Conservation (phyloP, 2,888 invertebrate genomes). For the Amitus sp. region DNA sequence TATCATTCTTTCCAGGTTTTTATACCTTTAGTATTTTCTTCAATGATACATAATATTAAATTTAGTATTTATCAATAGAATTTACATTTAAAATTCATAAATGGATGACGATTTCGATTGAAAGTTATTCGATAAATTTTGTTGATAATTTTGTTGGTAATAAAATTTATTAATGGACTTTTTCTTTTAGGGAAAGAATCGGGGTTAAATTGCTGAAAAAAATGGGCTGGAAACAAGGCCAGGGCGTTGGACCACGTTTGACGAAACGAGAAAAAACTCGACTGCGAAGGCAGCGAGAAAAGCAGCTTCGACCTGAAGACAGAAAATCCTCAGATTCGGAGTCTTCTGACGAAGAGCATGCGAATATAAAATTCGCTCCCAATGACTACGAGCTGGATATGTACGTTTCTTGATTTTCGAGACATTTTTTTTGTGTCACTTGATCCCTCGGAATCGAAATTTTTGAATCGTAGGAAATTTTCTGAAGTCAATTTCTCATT, state of each 20-base stretch:
- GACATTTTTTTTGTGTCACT: slow-evolving; percentile 4
- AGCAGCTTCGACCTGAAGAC: slow-evolving; percentile 54
- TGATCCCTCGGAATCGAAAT: too few relatives aligned
- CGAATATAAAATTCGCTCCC: slow-evolving; percentile 77
- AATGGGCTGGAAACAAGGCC: slow-evolving; percentile 94
- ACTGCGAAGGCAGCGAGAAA: slow-evolving; percentile 51
- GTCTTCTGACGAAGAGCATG: slow-evolving; percentile 69
- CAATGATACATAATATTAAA: too few relatives aligned
- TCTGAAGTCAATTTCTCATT: too few relatives aligned
- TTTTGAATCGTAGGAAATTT: too few relatives aligned
- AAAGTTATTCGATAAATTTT: too few relatives aligned
- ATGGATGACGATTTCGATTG: too few relatives aligned
- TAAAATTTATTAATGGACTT: too few relatives aligned
- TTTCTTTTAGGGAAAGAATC: slow-evolving; percentile 82
- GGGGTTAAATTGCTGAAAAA: slow-evolving; percentile 86
- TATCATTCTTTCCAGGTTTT: too few relatives aligned
- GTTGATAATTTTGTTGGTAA: too few relatives aligned
- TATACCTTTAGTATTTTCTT: too few relatives aligned
- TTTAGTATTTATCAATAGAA: too few relatives aligned
- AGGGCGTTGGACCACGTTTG: slow-evolving; percentile 79
- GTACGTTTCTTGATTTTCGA: slow-evolving; percentile 35
- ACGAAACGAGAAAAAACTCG: slow-evolving; percentile 63
- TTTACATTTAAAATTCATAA: too few relatives aligned
- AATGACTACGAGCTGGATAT: slow-evolving; percentile 83
- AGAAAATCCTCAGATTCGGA: slow-evolving; percentile 53